Base-by-base conservation (phyloP, 1,140 invertebrate genomes). In the Pseudomyrmex sp. region DNA sequence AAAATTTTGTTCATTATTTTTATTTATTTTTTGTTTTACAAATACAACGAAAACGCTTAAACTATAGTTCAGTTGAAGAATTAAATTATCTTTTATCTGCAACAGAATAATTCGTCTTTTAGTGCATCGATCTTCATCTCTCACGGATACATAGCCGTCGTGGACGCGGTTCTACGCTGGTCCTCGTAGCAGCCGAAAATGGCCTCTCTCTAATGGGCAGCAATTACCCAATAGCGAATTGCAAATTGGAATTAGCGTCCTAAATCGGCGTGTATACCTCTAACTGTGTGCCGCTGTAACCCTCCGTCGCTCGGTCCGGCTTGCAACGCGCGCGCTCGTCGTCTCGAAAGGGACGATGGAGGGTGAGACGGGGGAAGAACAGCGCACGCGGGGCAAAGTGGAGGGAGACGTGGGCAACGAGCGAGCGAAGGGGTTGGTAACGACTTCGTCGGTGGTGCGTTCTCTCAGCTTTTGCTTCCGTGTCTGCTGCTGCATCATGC, bases 141-240 rank as follows among this genome's bases (percentile, higher is more conserved):
- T 69, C 82, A 23, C 46, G 26, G 44, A 58, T 50, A 65, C 35
- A 72, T 15, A 44, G 62, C 63, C 65, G n/a, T 35, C 46, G 62
- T 12, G 62, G 50, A 66, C 20, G 73, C 50, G 52, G 50, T 44
- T 74, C 79, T 61, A 72, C 46, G 70, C 48, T 48, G 18, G 35
- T 74, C 52, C 48, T 61, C 56, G 76, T 82, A 46, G 54, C 54
- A 77, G 85, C 68, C 80, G 82, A 80, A 88, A 89, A 77, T 87
- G 82, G 88, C 87, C 80, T 84, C 76, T 69, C 85, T 88, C 86
- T 88, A 87, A 89, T 89, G 88, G 86, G 82, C 74, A 84, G 75
- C 88, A 90, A 90, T 90, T 90, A 90, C 82, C 87, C 88, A 79
- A 83, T 83, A 66, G 85, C 77, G 89, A 89, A 90, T 90, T 88